These are phyloP conservation scores for Rhinichthys osculus DNA, from an alignment of 2,797 vertebrate species.

Conservation along the genomic window DNA sequence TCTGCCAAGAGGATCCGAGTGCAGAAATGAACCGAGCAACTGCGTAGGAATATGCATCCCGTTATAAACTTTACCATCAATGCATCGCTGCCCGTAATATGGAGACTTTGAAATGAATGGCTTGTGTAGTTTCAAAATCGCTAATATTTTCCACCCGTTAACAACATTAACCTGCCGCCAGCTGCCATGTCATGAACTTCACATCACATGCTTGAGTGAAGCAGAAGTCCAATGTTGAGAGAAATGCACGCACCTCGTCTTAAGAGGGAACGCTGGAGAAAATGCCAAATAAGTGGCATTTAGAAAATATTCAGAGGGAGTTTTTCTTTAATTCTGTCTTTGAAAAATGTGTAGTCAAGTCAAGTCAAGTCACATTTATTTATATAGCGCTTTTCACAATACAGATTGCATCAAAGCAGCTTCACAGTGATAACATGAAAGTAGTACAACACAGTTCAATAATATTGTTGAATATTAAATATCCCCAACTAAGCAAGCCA, in stretches of 20 bases:
- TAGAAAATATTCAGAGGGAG: not conserved
- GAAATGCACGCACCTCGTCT: not conserved
- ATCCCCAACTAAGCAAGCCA: too few species aligned
- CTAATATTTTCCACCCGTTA: conserved; percentile 20
- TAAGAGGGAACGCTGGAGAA: conserved; percentile 1
- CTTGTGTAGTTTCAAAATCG: not conserved
- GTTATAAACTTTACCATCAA: conserved; percentile 5
- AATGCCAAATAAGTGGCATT: conserved; percentile 11
- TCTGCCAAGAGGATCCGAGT: not conserved
- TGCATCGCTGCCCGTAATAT: not conserved
- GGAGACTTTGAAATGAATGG: conserved; percentile 7
- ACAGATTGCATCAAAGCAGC: too few species aligned
- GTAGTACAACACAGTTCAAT: too few species aligned
- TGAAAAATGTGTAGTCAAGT: too few species aligned
- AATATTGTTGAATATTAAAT: too few species aligned
- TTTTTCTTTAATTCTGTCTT: not conserved
- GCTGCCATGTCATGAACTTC: conserved; percentile 13
- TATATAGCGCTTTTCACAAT: too few species aligned
- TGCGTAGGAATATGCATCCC: not conserved
- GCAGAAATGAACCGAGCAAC: not conserved
- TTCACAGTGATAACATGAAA: too few species aligned
- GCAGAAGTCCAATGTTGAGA: not conserved
- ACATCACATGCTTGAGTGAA: not conserved
- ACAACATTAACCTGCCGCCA: not conserved
- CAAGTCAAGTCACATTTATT: too few species aligned